These are phyloP conservation scores for Tachysurus fulvidraco DNA, from an alignment of 2,113 vertebrate species.

Conservation along the genomic window DNA sequence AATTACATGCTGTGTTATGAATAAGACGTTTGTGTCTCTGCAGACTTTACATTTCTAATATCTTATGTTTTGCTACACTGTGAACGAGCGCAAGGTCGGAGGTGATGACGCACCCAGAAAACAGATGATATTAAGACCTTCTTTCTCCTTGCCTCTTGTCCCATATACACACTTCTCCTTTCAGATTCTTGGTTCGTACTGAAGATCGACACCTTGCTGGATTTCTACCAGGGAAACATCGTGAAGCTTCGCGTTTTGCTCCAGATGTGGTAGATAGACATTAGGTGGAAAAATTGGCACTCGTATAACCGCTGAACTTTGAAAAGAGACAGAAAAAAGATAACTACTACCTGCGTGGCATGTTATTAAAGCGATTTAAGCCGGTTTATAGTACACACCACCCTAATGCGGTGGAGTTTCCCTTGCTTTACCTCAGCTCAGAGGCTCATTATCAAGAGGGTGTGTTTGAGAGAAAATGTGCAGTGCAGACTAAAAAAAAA, in stretches of 20 bases:
- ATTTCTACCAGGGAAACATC: not conserved
- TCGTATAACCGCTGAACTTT: not conserved
- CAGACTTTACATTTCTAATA: not conserved
- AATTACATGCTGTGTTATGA: not conserved
- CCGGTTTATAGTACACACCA: constrained; percentile 9
- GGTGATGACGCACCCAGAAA: not conserved
- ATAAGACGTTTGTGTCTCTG: not conserved
- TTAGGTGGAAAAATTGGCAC: no score
- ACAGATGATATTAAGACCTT: not conserved
- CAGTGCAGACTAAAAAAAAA: not conserved
- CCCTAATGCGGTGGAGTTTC: constrained; percentile 21
- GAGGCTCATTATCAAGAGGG: constrained; percentile 16
- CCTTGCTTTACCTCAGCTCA: not conserved
- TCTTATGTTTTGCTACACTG: not conserved
- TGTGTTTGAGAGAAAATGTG: not conserved
- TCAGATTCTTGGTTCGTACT: not conserved
- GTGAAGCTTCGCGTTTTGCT: not conserved
- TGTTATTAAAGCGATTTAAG: constrained; percentile 23
- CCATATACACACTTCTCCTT: not conserved
- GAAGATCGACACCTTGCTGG: not conserved
- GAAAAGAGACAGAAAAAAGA: constrained; percentile 11
- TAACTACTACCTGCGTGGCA: constrained; percentile 6
- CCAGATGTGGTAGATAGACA: not conserved
- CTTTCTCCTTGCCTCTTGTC: not conserved
- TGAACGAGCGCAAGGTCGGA: not conserved